phyloP scores from a whole-genome alignment of 1,140 invertebrate genomes.

The Ceratosolen fusciceps region DNA sequence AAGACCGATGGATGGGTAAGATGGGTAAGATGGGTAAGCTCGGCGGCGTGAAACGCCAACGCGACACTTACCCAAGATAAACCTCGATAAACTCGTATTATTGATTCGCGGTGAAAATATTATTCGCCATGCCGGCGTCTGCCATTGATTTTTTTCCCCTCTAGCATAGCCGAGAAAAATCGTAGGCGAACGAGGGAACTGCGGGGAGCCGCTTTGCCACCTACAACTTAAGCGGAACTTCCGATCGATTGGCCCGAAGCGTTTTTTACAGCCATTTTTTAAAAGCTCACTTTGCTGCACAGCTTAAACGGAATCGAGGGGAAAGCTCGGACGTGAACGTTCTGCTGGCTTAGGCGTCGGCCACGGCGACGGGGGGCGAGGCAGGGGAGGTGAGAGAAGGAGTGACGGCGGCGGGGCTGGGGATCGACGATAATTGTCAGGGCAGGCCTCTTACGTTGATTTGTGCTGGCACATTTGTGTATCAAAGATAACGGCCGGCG shows the following conservation, averaged over 20 bases:
- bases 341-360: too few relatives aligned
- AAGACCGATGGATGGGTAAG: too few relatives aligned
- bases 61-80: background rate
- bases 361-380: too few relatives aligned
- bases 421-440: background rate
- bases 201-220: background rate
- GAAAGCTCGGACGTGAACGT: too few relatives aligned
- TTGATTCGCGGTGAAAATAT: background rate
- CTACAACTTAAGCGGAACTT: background rate
- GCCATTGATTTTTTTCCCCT: background rate
- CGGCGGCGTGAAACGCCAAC: background rate
- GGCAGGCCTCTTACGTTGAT: conserved; percentile 12
- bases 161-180: background rate
- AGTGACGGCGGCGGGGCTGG: too few relatives aligned
- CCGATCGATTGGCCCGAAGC: background rate
- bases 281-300: background rate
- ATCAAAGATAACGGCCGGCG: background rate
- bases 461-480: background rate
- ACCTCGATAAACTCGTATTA: background rate
- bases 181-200: background rate
- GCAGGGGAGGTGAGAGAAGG: background rate
- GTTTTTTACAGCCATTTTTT: background rate
- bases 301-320: too few relatives aligned
- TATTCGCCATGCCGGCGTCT: background rate
- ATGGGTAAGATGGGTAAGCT: too few relatives aligned